Base-by-base conservation (phyloP, 2,113 vertebrate species). In the Rhodinocichla rosea region DNA sequence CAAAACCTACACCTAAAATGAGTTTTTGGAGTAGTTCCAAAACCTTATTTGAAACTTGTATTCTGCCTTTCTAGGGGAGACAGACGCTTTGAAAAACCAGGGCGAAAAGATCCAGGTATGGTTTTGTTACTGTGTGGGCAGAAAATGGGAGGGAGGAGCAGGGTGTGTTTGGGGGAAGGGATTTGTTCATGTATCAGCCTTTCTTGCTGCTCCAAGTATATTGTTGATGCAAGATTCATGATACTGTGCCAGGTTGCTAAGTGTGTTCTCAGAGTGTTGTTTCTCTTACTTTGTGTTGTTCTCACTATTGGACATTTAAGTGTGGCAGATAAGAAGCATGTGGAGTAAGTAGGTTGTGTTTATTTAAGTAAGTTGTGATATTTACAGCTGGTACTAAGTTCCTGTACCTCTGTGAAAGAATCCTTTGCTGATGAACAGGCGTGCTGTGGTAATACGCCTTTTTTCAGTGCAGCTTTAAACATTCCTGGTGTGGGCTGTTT, bases 1-100 rank as follows among this genome's bases (percentile, higher is more conserved):
- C 42, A 50, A 52, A 24, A 42, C 6, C 70, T 80, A 16, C 39
- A 39, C 69, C 80, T 75, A 42, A 95, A 92, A 69, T 85, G 30
- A 90, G 26, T 69, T 78, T 78, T 62, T 60, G n/a, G 52, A 63
- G 55, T 57, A 86, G 33, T 95, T 91, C 74, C 32, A 91, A 93
- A 69, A 87, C 71, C 75, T 92, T 89, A 83, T 89, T 97, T 97
- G 91, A 98, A 97, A 97, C 85, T 92, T 91, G 59, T 91, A 27
- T 97, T 97, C 95, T 96, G 86, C 80, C 96, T 87, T 97, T 93
- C 94, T 95, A 99, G 99, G 98, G 99, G 99, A 96, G 99, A 99
- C 97, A 98, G 99, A 97, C 98, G 99, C 97, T 99, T 99, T 99
- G 99, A 99, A 98, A 99, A 99, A 98, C 99, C 99, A 98, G 99